Conservation (phyloP, 2,797 vertebrate species). For the Falco novaeseelandiae region DNA sequence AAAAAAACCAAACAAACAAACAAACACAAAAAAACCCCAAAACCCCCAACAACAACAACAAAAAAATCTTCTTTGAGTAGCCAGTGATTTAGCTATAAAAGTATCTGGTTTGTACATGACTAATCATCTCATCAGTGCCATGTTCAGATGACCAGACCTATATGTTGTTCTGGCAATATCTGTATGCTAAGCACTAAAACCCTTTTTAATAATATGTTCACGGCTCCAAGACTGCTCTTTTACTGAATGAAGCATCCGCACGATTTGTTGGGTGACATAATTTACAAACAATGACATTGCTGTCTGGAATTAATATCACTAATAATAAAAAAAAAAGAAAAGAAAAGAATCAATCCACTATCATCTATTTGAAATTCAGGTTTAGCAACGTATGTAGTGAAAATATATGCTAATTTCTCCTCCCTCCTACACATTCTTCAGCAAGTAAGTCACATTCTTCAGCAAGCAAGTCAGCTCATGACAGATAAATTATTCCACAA, state of each 20-base stretch:
- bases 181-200: neutral
- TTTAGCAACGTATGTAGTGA: neutral
- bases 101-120: neutral
- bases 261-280: constrained; percentile 32
- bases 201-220: neutral
- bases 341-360: neutral
- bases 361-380: constrained; percentile 4
- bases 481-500: constrained; percentile 45
- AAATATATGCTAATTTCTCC: constrained; percentile 20
- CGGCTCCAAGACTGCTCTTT: neutral
- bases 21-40: neutral
- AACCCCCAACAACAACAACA: neutral
- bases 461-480: constrained; percentile 24
- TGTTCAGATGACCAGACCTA: neutral
- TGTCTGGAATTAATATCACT: neutral
- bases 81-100: neutral
- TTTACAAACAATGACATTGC: constrained; percentile 32
- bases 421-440: constrained; percentile 47
- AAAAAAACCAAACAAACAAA: neutral
- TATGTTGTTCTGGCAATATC: neutral
- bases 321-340: neutral
- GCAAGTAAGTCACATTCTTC: constrained; percentile 55
- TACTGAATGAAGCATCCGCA: neutral
- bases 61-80: neutral
- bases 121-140: neutral